Percentiles rank a stretch among this genome's conserved stretches.
phyloP scores from a whole-genome alignment of 2,888 invertebrate species.

The Polietes domitor region DNA sequence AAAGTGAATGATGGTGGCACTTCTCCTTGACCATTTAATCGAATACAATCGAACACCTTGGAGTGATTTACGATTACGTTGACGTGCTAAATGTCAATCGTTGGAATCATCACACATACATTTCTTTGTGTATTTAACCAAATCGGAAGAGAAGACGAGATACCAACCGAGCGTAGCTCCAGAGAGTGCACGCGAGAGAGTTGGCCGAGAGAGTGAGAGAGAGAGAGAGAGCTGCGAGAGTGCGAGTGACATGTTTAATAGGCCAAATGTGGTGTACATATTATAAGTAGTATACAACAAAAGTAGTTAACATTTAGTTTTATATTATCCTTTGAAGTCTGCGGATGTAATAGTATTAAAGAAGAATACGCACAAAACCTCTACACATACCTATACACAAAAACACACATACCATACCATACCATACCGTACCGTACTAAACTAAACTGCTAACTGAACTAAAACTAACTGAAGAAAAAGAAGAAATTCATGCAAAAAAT shows the following conservation, averaged over 20 bases:
- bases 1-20: too few species aligned
- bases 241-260: constrained; percentile 53
- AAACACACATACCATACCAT: constrained; percentile 1
- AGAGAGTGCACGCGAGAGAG: neutral
- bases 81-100: constrained; percentile 30
- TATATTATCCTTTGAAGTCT: constrained; percentile 66
- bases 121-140: neutral
- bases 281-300: constrained; percentile 61
- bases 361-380: constrained; percentile 59
- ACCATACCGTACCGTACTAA: too few species aligned
- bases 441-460: constrained; percentile 7
- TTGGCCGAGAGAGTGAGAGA: too few species aligned
- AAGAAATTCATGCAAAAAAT: neutral
- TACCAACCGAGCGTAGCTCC: neutral
- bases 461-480: constrained; percentile 22
- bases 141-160: neutral
- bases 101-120: neutral
- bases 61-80: constrained; percentile 30
- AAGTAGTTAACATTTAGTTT: constrained; percentile 62
- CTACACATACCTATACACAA: constrained; percentile 33
- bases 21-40: too few species aligned
- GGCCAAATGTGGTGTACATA: constrained; percentile 60
- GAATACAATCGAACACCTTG: neutral
- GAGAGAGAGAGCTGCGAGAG: constrained; percentile 16
- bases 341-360: constrained; percentile 59